Evolutionary conservation across 2,797 vertebrate genomes (phyloP).

Genomic region (Novumbra hubbsi): DNA sequence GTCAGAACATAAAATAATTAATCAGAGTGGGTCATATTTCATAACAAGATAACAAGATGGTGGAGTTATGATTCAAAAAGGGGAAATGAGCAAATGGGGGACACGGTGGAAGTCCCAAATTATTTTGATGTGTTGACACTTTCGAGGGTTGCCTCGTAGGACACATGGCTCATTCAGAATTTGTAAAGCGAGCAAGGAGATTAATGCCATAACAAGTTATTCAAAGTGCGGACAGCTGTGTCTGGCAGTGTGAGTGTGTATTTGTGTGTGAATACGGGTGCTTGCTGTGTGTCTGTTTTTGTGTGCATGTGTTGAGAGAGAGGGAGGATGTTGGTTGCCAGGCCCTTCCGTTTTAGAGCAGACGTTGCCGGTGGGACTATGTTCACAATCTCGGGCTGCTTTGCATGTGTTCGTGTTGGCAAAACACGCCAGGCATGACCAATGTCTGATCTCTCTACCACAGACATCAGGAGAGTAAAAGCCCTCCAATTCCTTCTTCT

Average conservation of each 20-base stretch:
- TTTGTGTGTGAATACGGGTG: conserved; percentile 13
- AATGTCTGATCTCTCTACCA: background rate
- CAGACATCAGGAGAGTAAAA: background rate
- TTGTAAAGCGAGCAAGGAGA: conserved; percentile 54
- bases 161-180: conserved; percentile 43
- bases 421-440: background rate
- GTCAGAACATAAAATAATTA: background rate
- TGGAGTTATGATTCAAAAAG: conserved; percentile 28
- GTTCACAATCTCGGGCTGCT: conserved; percentile 17
- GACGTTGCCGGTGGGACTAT: background rate
- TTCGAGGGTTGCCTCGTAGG: conserved; percentile 4
- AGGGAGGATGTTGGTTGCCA: background rate
- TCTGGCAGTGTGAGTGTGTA: conserved; percentile 48
- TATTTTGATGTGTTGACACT: conserved; percentile 5
- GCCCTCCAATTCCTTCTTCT: background rate
- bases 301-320: background rate
- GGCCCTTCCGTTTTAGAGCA: background rate
- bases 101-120: conserved; percentile 18
- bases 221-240: conserved; percentile 67
- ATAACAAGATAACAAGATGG: conserved; percentile 17
- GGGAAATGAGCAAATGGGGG: conserved; percentile 15
- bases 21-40: background rate
- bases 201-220: conserved; percentile 51
- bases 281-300: background rate
- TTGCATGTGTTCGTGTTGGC: conserved; percentile 19